Base-by-base conservation (phyloP, 2,888 invertebrate genomes). In the Hesperia comma region DNA sequence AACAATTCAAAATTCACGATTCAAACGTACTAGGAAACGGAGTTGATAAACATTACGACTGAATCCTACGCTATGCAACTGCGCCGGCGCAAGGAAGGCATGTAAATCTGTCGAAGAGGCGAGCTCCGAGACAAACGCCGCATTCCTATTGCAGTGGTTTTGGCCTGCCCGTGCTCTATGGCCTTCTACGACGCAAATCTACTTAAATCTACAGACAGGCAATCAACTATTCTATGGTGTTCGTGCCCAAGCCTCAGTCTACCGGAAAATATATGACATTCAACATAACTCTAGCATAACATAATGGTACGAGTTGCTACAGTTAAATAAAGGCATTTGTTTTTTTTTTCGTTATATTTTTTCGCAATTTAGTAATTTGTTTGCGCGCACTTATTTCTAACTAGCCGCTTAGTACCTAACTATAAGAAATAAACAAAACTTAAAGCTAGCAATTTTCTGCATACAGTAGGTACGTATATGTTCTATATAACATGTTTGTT, bases 101-200 rank as follows among this genome's bases (percentile, higher is more conserved):
- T 17, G 43, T 46, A 46, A 46, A 46, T 46, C 15, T 46, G 8
- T 37, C 56, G 17, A 40, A 43, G 26, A 40, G n/a, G 43, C 43
- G 2, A 17, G 43, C 58, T 19, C 21, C 26, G 7, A 21, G 41
- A 58, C 58, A 43, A 57, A 57, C 21, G 19, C 43, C 26, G 58
- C 58, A 43, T 58, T 41, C 58, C 58, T 41, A 58, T 58, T 58
- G 43, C 26, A 43, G 58, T 53, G 26, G 26, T 19, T 26, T 41
- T 21, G 40, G 58, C 43, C 5, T 43, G 43, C 17, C 41, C 8
- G 58, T 43, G 58, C 17, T 14, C 41, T 58, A 58, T 56, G 56
- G 37, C 56, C n/a, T 37, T n/a, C 56, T 33, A 5, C 40, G 33
- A n/a, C 40, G 37, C 17, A 56, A 56, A 6, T 32, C 37, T 17